phyloP scores from a whole-genome alignment of 2,113 vertebrate genomes.

The Etia nguti region DNA sequence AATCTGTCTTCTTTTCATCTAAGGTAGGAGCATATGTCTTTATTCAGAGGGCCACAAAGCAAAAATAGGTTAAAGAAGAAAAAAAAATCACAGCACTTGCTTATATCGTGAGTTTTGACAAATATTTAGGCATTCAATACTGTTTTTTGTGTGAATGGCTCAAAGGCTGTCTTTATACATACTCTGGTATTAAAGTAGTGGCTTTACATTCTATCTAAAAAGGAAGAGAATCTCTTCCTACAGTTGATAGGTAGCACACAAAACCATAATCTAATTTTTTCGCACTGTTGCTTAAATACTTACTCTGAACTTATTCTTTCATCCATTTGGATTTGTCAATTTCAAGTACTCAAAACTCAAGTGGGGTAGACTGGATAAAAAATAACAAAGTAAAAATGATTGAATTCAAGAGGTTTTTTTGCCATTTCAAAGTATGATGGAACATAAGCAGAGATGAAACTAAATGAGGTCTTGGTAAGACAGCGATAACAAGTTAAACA shows the following conservation, averaged over 20 bases:
- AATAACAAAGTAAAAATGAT: rapidly evolving
- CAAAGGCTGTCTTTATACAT: neutral
- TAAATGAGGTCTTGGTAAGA: neutral
- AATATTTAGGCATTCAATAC: neutral
- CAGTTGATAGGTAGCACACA: rapidly evolving
- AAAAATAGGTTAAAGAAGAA: neutral
- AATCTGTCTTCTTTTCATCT: neutral
- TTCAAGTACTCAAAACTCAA: neutral
- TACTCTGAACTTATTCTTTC: neutral
- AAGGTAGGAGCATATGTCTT: neutral
- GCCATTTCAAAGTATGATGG: neutral
- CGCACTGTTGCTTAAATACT: neutral
- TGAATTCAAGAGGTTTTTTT: neutral
- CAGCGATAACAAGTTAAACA: neutral
- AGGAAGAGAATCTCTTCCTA: neutral
- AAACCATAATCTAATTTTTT: neutral
- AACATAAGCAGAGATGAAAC: neutral
- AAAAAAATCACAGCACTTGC: neutral
- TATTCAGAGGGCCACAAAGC: too few species aligned
- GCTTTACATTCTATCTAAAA: neutral
- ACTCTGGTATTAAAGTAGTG: neutral
- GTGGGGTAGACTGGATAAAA: neutral
- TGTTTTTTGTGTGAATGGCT: neutral
- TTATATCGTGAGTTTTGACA: neutral
- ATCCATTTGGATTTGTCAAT: neutral